Evolutionary conservation across 2,888 invertebrate species (phyloP).

Genomic region (Drosophila robusta): DNA sequence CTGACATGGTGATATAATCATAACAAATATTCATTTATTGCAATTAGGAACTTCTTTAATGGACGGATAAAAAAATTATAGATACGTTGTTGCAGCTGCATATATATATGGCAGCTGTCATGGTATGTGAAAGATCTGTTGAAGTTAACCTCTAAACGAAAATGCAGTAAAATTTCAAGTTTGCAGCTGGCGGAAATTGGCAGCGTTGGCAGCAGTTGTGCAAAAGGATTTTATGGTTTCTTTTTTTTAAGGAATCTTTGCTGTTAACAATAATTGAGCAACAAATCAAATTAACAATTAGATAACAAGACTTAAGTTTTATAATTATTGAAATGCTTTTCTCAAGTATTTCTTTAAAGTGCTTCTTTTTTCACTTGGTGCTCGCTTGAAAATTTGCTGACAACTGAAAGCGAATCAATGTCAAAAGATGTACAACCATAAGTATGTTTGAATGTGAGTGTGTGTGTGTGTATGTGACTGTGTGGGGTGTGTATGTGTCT

Average conservation of each 20-base stretch:
- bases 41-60: conserved; percentile 81
- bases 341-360: conserved; percentile 20
- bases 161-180: conserved; percentile 13
- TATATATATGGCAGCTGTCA: conserved; percentile 5
- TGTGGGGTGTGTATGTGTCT: neutral
- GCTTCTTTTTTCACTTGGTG: conserved; percentile 9
- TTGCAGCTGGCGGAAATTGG: conserved; percentile 26
- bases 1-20: conserved; percentile 46
- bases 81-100: conserved; percentile 29
- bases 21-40: conserved; percentile 75
- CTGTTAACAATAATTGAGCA: conserved; percentile 67
- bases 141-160: neutral
- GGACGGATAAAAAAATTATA: conserved; percentile 83
- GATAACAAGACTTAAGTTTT: conserved; percentile 40
- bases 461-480: conserved; percentile 35
- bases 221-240: conserved; percentile 1
- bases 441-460: conserved; percentile 44
- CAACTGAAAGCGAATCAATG: conserved; percentile 28
- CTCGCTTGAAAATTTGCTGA: conserved; percentile 24
- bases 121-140: conserved; percentile 13
- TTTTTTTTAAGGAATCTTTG: conserved; percentile 6
- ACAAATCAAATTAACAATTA: conserved; percentile 59
- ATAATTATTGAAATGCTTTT: conserved; percentile 34
- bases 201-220: conserved; percentile 17
- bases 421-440: conserved; percentile 73